Percentiles rank a stretch among this genome's conserved stretches.
Evolutionary conservation across 1,140 invertebrate genomes (phyloP).

Genomic region (Mylabris phalerata): DNA sequence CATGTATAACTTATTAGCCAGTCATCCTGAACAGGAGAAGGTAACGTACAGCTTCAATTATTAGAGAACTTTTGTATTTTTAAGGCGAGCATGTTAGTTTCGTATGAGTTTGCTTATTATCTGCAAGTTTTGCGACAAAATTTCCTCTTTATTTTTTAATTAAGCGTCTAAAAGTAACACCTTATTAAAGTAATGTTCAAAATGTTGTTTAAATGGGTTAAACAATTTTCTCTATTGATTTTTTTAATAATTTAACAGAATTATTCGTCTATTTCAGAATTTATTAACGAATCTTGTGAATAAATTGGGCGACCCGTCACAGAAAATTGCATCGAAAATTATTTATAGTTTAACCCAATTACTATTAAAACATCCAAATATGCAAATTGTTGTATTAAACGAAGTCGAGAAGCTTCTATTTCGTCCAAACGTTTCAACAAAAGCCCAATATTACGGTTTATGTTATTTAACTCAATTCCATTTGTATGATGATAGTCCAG

Average conservation of each 20-base stretch:
- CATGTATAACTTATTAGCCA: conserved; percentile 71
- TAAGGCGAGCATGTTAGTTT: no score
- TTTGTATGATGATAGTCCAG: conserved; percentile 60
- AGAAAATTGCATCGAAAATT: conserved; percentile 80
- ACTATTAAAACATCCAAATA: conserved; percentile 81
- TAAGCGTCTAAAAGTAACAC: not conserved
- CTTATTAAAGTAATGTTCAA: no score
- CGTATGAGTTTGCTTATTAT: no score
- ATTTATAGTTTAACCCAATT: conserved; percentile 81
- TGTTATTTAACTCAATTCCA: conserved; percentile 84
- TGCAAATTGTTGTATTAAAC: conserved; percentile 79
- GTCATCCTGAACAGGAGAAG: conserved; percentile 84
- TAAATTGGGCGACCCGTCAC: conserved; percentile 89
- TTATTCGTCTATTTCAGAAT: conserved; percentile 48
- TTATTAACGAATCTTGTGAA: conserved; percentile 80
- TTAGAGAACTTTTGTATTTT: not conserved
- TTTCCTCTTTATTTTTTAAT: no score
- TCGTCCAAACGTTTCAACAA: conserved; percentile 70
- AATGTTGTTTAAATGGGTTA: no score
- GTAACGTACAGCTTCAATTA: conserved; percentile 37
- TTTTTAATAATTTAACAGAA: no score
- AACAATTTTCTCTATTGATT: no score
- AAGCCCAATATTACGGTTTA: conserved; percentile 89
- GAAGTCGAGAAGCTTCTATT: conserved; percentile 90
- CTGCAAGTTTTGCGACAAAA: no score